A percentile compares a stretch with the other conserved stretches of the same genome.
Evolutionary conservation across 2,797 vertebrate species (phyloP).

Genomic region (Pantherophis vulpinus): DNA sequence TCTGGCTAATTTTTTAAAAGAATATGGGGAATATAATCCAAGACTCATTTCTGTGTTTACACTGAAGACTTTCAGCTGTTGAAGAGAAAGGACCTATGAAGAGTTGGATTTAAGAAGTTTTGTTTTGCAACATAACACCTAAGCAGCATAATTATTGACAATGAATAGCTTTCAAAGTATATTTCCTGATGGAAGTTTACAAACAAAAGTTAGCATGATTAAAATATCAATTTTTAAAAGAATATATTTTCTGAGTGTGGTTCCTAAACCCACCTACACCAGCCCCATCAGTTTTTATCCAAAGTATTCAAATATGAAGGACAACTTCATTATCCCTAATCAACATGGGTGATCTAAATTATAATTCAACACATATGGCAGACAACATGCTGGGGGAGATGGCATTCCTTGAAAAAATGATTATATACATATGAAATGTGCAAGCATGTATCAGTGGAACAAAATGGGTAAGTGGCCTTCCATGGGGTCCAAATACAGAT

Average conservation of each 20-base stretch:
- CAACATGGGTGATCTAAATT: background rate
- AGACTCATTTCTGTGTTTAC: background rate
- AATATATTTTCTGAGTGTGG: background rate
- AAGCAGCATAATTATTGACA: background rate
- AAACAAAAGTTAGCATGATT: background rate
- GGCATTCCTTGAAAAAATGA: background rate
- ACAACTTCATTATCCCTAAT: background rate
- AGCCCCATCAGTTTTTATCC: background rate
- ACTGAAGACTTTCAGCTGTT: background rate
- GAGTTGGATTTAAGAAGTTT: background rate
- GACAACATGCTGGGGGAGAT: background rate
- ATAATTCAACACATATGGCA: background rate
- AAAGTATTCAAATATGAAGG: background rate
- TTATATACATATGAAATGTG: background rate
- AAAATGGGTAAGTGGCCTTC: background rate
- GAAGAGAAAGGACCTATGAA: background rate
- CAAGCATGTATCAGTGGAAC: background rate
- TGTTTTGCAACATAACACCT: background rate
- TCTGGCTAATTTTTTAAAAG: too few relatives aligned
- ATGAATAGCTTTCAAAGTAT: background rate
- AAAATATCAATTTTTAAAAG: background rate
- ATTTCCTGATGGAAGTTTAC: background rate
- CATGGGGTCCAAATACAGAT: background rate
- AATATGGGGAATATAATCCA: background rate
- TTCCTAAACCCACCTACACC: background rate